A percentile compares a stretch with the other conserved stretches of the same genome.
These are phyloP conservation scores for Rhodinocichla rosea DNA, from an alignment of 2,113 vertebrate species.

Conservation along the genomic window DNA sequence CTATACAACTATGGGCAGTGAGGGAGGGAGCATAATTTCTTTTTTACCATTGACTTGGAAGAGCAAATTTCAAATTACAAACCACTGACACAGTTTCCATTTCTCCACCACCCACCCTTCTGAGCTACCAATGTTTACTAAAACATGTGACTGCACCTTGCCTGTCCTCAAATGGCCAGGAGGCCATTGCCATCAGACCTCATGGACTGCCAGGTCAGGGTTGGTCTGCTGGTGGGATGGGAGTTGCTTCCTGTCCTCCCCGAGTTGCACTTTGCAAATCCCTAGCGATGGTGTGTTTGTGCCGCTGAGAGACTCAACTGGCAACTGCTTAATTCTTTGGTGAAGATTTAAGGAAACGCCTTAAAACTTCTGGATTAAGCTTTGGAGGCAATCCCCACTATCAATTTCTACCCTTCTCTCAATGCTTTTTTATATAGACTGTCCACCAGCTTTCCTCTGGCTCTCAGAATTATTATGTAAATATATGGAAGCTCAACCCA, in stretches of 20 bases:
- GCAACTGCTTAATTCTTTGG: background rate
- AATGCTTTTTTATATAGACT: background rate
- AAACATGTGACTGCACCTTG: rapidly evolving
- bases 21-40: rapidly evolving
- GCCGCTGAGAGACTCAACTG: background rate
- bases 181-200: background rate
- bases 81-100: background rate
- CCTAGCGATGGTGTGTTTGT: background rate
- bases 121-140: background rate
- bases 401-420: background rate
- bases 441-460: background rate
- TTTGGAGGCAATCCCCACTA: background rate
- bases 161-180: background rate
- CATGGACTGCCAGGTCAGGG: rapidly evolving
- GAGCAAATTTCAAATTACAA: background rate
- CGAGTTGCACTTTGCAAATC: background rate
- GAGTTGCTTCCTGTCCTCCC: background rate
- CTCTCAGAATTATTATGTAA: background rate
- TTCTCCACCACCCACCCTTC: background rate
- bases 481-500: background rate
- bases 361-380: background rate
- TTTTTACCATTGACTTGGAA: background rate
- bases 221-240: background rate
- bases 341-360: background rate
- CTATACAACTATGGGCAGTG: background rate